These are phyloP conservation scores for Hypotaenidia okinawae DNA, from an alignment of 2,797 vertebrate species.

Conservation along the genomic window DNA sequence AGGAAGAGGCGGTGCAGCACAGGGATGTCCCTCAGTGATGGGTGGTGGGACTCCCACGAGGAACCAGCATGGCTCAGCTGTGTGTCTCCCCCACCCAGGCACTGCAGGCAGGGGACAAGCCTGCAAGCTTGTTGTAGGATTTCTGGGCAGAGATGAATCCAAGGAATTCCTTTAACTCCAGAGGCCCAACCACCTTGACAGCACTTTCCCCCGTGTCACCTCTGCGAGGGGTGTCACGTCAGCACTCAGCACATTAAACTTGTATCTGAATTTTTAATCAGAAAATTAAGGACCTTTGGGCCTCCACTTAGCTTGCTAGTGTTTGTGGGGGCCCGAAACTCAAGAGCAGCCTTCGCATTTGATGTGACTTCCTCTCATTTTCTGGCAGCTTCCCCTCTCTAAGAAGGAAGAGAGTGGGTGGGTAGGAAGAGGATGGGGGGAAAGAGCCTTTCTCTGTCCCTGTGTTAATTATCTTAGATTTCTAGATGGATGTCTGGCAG, in stretches of 20 bases:
- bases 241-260: not conserved
- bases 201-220: fast-evolving
- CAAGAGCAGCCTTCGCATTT: not conserved
- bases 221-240: not conserved
- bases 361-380: not conserved
- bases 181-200: fast-evolving
- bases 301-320: not conserved
- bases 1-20: not conserved
- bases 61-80: not conserved
- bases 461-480: not conserved
- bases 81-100: not conserved
- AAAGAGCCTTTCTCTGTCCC: not conserved
- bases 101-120: not conserved
- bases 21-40: not conserved
- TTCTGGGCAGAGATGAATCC: not conserved
- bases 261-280: not conserved
- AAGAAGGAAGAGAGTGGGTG: not conserved
- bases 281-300: not conserved
- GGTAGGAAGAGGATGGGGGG: not conserved
- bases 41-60: not conserved
- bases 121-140: not conserved
- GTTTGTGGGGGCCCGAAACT: not conserved
- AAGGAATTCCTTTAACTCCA: not conserved
- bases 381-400: not conserved
- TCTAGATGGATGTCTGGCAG: not conserved